Conservation (phyloP, 2,113 vertebrate genomes). For the Probosciger aterrimus region DNA sequence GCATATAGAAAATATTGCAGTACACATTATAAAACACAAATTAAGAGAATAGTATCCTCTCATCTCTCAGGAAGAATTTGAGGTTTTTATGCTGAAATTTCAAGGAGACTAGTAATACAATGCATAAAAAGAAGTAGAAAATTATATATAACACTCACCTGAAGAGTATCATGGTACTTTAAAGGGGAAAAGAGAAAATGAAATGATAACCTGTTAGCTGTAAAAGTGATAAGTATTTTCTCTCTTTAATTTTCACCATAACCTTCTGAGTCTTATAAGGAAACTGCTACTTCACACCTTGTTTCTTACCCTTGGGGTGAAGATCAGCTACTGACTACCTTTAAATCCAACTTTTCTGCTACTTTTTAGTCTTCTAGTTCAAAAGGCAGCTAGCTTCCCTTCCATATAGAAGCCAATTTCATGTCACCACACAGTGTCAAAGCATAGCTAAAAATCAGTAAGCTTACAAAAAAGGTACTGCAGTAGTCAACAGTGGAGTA, state of each 20-base stretch:
- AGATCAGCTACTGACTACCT: not conserved
- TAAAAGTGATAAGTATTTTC: not conserved
- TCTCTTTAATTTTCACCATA: not conserved
- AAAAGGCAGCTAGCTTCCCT: not conserved
- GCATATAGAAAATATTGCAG: not conserved
- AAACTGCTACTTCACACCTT: not conserved
- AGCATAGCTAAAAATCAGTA: not conserved
- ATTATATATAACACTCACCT: not conserved
- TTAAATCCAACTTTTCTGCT: not conserved
- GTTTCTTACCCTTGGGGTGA: not conserved
- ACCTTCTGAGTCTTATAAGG: not conserved
- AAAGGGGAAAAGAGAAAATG: not conserved
- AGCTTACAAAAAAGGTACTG: not conserved
- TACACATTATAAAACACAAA: not conserved
- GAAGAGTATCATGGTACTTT: not conserved
- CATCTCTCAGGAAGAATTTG: not conserved
- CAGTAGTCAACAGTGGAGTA: not conserved
- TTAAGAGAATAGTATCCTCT: not conserved
- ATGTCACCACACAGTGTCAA: not conserved
- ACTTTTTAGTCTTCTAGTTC: not conserved
- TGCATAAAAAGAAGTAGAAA: not conserved
- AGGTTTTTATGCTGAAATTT: not conserved
- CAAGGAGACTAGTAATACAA: not conserved
- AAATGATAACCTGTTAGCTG: not conserved
- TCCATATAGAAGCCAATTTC: not conserved